These are phyloP conservation scores for Dendrocincla fuliginosa DNA, from an alignment of 2,797 vertebrate genomes.

Conservation along the genomic window DNA sequence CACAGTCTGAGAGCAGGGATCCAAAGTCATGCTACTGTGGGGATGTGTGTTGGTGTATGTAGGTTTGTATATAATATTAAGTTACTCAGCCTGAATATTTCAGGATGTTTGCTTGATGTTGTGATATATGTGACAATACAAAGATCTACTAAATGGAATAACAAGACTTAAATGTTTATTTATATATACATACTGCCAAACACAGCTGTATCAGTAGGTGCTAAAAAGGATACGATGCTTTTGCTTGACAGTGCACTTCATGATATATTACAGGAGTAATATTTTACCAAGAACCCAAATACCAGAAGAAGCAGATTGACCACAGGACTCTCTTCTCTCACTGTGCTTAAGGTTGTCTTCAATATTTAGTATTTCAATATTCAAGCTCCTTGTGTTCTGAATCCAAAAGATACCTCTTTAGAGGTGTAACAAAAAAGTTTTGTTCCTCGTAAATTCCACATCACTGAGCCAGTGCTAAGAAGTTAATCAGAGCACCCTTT, in stretches of 20 bases:
- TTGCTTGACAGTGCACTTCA: background rate
- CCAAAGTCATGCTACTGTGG: background rate
- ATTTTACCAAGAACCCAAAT: background rate
- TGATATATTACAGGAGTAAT: background rate
- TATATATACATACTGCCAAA: background rate
- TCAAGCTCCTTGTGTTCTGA: background rate
- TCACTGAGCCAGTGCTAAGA: background rate
- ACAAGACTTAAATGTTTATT: background rate
- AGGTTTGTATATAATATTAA: background rate
- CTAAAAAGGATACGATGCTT: background rate
- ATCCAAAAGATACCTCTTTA: background rate
- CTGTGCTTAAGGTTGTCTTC: background rate
- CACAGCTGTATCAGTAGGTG: background rate
- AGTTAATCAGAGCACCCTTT: conserved; percentile 3
- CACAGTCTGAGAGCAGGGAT: background rate
- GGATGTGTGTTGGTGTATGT: background rate
- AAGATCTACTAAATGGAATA: background rate
- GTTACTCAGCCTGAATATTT: background rate
- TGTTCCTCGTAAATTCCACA: background rate
- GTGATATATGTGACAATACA: background rate
- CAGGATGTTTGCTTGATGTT: background rate
- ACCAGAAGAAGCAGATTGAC: background rate
- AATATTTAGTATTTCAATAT: background rate
- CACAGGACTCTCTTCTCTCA: background rate
- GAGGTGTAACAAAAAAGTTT: background rate